phyloP scores from a whole-genome alignment of 2,113 vertebrate genomes.

The Salvator merianae region DNA sequence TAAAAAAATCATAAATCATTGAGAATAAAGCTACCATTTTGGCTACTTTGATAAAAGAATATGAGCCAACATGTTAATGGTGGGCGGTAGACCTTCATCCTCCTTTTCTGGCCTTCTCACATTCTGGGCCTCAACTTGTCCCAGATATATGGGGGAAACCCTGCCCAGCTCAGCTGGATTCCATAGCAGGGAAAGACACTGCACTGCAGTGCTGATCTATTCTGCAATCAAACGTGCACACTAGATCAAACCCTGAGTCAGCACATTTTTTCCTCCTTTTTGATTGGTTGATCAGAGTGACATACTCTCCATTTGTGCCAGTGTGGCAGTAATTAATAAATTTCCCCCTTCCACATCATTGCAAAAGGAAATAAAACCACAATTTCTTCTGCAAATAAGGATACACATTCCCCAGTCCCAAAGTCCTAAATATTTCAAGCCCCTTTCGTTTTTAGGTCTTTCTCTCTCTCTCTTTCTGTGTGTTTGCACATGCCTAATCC shows the following conservation, averaged over 20 bases:
- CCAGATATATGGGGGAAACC: constrained; percentile 65
- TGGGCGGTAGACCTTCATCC: constrained; percentile 9
- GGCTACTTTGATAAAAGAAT: constrained; percentile 37
- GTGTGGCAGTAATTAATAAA: constrained; percentile 57
- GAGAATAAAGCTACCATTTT: constrained; percentile 47
- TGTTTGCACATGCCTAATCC: constrained; percentile 40
- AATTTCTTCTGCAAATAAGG: neutral
- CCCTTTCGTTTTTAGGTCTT: constrained; percentile 57
- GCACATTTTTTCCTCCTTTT: constrained; percentile 73
- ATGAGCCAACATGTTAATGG: neutral
- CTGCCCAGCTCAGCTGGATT: constrained; percentile 69
- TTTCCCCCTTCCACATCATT: constrained; percentile 32
- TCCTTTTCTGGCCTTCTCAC: constrained; percentile 44
- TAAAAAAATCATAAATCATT: constrained; percentile 58
- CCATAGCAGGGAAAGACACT: constrained; percentile 74
- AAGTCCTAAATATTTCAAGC: constrained; percentile 50
- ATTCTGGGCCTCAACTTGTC: constrained; percentile 60
- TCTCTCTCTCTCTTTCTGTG: neutral
- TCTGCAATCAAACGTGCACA: constrained; percentile 85
- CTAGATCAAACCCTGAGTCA: constrained; percentile 83
- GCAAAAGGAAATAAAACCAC: neutral
- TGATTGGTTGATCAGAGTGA: constrained; percentile 83
- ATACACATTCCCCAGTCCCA: neutral
- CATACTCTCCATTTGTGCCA: constrained; percentile 66
- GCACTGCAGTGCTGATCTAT: constrained; percentile 84